These are phyloP conservation scores for Sphaeramia orbicularis DNA, from an alignment of 2,797 vertebrate species.

Conservation along the genomic window DNA sequence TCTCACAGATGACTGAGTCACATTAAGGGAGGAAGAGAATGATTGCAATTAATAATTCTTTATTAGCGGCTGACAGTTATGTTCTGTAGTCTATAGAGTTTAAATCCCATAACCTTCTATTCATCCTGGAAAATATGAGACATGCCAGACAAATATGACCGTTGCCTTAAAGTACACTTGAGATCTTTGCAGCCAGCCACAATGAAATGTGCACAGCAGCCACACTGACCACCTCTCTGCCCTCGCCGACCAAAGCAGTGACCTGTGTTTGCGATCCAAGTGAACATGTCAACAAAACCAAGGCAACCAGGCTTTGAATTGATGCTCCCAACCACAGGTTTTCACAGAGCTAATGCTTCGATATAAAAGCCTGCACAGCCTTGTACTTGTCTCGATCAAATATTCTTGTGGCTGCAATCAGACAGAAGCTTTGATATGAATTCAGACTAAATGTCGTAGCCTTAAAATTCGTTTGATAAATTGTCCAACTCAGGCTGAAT, in stretches of 20 bases:
- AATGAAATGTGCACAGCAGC: conserved; percentile 30
- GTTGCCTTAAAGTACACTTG: conserved; percentile 20
- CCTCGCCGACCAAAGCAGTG: conserved; percentile 12
- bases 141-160: conserved; percentile 13
- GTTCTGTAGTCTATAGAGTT: neutral
- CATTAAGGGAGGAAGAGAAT: neutral
- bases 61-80: neutral
- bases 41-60: neutral
- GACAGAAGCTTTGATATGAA: conserved; percentile 8
- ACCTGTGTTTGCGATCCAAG: conserved; percentile 13
- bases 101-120: neutral
- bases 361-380: neutral
- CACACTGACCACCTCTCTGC: conserved; percentile 7
- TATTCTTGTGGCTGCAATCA: conserved; percentile 2
- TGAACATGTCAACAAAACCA: neutral
- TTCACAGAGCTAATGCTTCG: neutral
- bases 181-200: conserved; percentile 25
- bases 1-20: neutral
- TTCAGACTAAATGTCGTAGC: conserved; percentile 1
- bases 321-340: neutral
- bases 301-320: neutral
- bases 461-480: conserved; percentile 2
- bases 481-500: conserved; percentile 1
- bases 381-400: neutral
- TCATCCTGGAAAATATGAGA: conserved; percentile 1